Conservation (phyloP, 2,888 invertebrate species). For the Pandemis cinnamomeana region DNA sequence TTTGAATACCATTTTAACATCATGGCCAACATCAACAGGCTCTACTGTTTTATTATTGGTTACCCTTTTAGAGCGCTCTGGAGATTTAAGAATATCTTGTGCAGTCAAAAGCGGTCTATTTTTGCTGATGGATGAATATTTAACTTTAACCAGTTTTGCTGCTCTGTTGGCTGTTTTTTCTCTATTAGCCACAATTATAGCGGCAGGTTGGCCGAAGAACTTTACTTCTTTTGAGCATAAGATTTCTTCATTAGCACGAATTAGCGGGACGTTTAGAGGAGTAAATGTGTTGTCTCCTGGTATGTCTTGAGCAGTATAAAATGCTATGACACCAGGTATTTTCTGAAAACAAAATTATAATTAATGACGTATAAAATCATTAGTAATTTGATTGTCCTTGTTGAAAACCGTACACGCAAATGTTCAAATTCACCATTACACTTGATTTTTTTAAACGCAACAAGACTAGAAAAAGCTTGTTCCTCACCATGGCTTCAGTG, state of each 20-base stretch:
- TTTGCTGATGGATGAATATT: conserved; percentile 64
- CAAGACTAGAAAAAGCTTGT: background rate
- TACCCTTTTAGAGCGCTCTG: conserved; percentile 52
- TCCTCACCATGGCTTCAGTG: conserved; percentile 66
- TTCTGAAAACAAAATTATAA: conserved; percentile 58
- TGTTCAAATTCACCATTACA: background rate
- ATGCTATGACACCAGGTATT: conserved; percentile 84
- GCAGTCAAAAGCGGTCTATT: conserved; percentile 59
- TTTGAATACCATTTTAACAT: conserved; percentile 40
- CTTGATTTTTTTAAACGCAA: background rate
- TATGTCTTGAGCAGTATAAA: conserved; percentile 85
- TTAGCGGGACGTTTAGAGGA: conserved; percentile 35
- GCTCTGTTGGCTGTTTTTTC: conserved; percentile 83
- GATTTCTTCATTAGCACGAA: conserved; percentile 60
- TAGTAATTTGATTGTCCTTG: too few species aligned
- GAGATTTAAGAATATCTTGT: conserved; percentile 63
- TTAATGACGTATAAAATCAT: background rate
- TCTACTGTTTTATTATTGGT: conserved; percentile 49
- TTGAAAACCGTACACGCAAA: too few species aligned
- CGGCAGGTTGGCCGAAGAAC: conserved; percentile 87
- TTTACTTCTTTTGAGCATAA: conserved; percentile 74
- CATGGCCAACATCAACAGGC: conserved; percentile 51
- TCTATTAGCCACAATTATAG: conserved; percentile 87
- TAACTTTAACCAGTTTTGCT: conserved; percentile 77
- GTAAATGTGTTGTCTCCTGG: conserved; percentile 80